These are phyloP conservation scores for Onychostoma macrolepis DNA, from an alignment of 2,113 vertebrate species.

Conservation along the genomic window DNA sequence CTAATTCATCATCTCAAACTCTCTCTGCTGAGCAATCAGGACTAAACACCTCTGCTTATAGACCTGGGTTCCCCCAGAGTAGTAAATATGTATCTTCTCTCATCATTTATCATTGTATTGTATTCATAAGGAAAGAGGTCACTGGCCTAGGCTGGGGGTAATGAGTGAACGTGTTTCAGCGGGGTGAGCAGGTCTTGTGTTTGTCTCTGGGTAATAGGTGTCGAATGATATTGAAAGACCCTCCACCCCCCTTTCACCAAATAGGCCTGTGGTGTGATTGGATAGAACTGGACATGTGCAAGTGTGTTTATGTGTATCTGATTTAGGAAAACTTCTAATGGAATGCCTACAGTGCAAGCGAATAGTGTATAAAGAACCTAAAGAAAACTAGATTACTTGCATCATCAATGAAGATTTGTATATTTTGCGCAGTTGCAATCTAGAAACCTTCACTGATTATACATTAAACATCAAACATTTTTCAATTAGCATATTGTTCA, in stretches of 20 bases:
- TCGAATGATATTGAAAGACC: slow-evolving; percentile 38
- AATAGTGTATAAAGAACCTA: not conserved
- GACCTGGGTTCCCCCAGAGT: slow-evolving; percentile 15
- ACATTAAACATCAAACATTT: not conserved
- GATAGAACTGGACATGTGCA: slow-evolving; percentile 46
- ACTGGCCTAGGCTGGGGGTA: slow-evolving; percentile 28
- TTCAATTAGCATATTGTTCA: not conserved
- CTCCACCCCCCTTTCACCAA: slow-evolving; percentile 38
- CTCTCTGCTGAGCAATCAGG: slow-evolving; percentile 35
- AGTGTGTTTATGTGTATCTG: slow-evolving; percentile 39
- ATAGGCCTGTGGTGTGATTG: slow-evolving; percentile 8
- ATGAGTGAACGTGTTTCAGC: slow-evolving; percentile 40
- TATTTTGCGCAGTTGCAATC: not conserved
- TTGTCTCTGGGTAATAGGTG: slow-evolving; percentile 46
- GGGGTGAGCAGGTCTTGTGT: slow-evolving; percentile 21
- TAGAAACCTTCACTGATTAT: not conserved
- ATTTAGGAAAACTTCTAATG: slow-evolving; percentile 1
- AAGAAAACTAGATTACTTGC: not conserved
- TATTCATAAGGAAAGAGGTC: slow-evolving; percentile 23
- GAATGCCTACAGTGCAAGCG: not conserved
- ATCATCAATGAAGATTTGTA: not conserved
- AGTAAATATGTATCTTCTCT: slow-evolving; percentile 47
- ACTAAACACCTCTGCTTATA: slow-evolving; percentile 33
- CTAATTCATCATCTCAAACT: slow-evolving; percentile 37
- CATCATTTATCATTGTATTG: slow-evolving; percentile 36